Evolutionary conservation across 2,888 invertebrate genomes (phyloP).

Genomic region (Lepeophtheirus nordmannii): DNA sequence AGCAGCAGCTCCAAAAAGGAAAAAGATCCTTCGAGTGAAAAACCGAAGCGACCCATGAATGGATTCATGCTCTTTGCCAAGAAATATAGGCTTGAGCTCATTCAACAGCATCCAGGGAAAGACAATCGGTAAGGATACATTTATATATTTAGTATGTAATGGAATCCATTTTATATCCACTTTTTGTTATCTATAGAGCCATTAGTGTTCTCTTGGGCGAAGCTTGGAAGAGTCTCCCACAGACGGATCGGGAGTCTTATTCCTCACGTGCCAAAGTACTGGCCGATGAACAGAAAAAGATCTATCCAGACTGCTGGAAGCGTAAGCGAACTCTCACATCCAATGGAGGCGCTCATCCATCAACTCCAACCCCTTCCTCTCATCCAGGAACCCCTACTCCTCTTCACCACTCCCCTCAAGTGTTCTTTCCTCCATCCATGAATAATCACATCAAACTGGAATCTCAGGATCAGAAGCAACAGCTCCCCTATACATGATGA

Average conservation of each 20-base stretch:
- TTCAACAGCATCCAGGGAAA: constrained; percentile 39
- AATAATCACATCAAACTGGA: neutral
- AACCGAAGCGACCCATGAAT: constrained; percentile 41
- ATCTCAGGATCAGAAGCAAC: neutral
- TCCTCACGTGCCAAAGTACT: constrained; percentile 35
- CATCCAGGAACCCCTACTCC: constrained; percentile 7
- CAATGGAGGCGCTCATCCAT: neutral
- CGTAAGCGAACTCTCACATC: constrained; percentile 32
- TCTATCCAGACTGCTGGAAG: constrained; percentile 42
- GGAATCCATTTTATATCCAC: neutral
- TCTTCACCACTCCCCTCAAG: neutral
- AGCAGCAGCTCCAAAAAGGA: constrained; percentile 8
- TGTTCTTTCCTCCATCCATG: neutral
- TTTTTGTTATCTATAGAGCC: constrained; percentile 36
- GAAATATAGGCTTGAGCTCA: constrained; percentile 37
- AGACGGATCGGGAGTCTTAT: constrained; percentile 34
- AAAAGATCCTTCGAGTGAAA: constrained; percentile 27
- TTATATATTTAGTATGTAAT: neutral
- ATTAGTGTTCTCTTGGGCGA: constrained; percentile 40
- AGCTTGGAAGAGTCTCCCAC: constrained; percentile 37
- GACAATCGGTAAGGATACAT: constrained; percentile 37
- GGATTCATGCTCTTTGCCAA: constrained; percentile 42
- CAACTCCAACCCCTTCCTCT: too few species aligned
- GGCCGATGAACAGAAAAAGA: constrained; percentile 38
- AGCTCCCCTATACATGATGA: too few species aligned